Base-by-base conservation (phyloP, 1,140 invertebrate species). In the Rhagoletis zephyria region DNA sequence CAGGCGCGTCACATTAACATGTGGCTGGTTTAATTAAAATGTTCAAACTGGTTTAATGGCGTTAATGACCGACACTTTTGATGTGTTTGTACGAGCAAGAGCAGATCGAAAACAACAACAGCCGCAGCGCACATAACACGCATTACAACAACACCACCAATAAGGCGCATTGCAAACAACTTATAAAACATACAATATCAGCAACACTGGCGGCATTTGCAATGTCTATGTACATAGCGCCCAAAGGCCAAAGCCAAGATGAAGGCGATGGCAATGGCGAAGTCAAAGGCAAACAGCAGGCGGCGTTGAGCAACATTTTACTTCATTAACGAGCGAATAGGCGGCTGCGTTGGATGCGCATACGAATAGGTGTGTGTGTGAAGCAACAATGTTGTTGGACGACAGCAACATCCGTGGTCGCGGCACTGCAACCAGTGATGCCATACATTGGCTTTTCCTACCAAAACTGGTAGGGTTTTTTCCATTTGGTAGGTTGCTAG, bases 31-130 rank as follows among this genome's bases (percentile, higher is more conserved):
- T 92, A 92, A 92, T 92, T 92, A 92, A 92, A 92, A 92, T 92
- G 91, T 92, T 91, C 92, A 91, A 92, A 92, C 90, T 90, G 91
- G 91, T 92, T 92, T 92, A 92, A 92, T 92, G 89, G 90, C 90
- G 90, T 89, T 92, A 92, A 92, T 92, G 90, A 92, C 91, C 90
- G 86, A 89, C 88, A 89, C 88, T 86, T 87, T 87, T 85, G 74
- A 81, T 81, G 48, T 81, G 74, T 81, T 81, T 81, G 48, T 56
- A 59, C 74, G 19, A 59, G 70, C 16, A 14, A 2, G 42, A 70
- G 19, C 30, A 70, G 19, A 42, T 3, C 70, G 30, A 51, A 10
- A 16, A 16, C 1, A 59, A 81, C 48, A 81, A 14, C 45, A 19
- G 30, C 70, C 16, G n/a, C 30, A 42, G 40, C 30, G 30, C 51